phyloP scores from a whole-genome alignment of 2,113 vertebrate genomes.

The Pteronura brasiliensis region DNA sequence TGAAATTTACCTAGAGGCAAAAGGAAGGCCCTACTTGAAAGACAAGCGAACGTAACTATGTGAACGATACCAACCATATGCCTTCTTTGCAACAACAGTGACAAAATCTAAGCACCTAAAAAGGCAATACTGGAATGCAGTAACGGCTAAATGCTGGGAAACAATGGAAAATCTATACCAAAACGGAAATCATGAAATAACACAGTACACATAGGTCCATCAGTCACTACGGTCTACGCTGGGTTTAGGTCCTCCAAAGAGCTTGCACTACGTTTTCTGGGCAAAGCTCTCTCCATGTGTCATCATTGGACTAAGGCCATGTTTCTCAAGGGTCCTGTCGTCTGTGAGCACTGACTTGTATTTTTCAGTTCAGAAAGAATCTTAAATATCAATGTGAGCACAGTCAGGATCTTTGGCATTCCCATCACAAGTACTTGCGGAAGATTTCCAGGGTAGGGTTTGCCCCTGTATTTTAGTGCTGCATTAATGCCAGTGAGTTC shows the following conservation, averaged over 20 bases:
- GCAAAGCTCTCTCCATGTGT: neutral
- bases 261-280: neutral
- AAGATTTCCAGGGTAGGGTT: neutral
- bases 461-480: neutral
- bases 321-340: neutral
- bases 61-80: neutral
- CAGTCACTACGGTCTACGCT: rapidly evolving
- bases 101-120: neutral
- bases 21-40: neutral
- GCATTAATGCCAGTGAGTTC: no score
- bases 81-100: neutral
- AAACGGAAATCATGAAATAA: neutral
- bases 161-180: neutral
- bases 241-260: neutral
- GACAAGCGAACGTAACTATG: neutral
- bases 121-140: neutral
- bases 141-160: neutral
- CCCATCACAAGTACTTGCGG: rapidly evolving
- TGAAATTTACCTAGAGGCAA: neutral
- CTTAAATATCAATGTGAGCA: rapidly evolving
- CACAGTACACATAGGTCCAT: rapidly evolving
- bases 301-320: rapidly evolving
- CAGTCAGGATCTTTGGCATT: rapidly evolving
- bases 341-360: neutral
- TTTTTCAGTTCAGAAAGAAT: neutral